Conservation (phyloP, 2,888 invertebrate species). For the Petrolisthes manimaculis region DNA sequence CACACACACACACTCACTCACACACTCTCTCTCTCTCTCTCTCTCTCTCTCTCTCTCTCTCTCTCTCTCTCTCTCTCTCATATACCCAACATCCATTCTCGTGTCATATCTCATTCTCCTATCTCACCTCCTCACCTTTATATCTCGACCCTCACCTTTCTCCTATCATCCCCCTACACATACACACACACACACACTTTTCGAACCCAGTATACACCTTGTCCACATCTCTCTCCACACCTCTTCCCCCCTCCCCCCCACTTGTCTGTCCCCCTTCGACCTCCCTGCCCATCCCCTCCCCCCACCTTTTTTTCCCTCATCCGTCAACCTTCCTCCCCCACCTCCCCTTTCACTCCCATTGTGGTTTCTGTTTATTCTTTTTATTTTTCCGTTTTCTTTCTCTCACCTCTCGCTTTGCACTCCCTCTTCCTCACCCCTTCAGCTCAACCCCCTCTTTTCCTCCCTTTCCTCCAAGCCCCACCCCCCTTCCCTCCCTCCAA, state of each 20-base stretch:
- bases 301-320: neutral
- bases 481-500: neutral
- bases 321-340: neutral
- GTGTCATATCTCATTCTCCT: neutral
- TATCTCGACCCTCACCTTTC: neutral
- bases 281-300: neutral
- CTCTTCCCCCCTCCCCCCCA: neutral
- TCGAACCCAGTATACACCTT: neutral
- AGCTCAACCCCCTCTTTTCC: neutral
- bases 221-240: neutral
- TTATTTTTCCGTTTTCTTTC: neutral
- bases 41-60: neutral
- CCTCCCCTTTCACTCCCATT: neutral
- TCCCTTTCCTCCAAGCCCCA: neutral
- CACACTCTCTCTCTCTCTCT: constrained; percentile 6
- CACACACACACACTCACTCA: too few species aligned
- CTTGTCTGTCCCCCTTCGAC: neutral
- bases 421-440: neutral
- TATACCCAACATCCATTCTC: neutral
- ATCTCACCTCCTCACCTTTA: neutral
- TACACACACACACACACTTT: neutral
- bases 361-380: neutral
- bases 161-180: neutral
- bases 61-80: neutral
- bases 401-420: neutral